Percentiles rank a stretch among this genome's conserved stretches.
Conservation (phyloP, 1,140 invertebrate species). For the Brachionus sp. region DNA sequence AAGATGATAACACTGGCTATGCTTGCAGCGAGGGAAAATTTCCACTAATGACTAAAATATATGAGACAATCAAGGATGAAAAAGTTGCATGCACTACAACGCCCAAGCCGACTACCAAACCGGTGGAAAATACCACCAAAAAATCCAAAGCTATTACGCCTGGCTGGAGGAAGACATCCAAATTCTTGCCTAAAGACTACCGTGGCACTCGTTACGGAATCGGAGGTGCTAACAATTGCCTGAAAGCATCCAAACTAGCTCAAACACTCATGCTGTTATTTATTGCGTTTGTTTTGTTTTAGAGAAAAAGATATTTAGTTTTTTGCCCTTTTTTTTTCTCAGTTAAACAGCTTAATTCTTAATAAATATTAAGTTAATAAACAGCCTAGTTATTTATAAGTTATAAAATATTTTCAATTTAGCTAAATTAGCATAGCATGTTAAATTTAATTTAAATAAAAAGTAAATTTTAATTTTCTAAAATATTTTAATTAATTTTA, state of each 20-base stretch:
- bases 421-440: not conserved
- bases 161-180: constrained; percentile 28
- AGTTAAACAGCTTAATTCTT: not conserved
- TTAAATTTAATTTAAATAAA: not conserved
- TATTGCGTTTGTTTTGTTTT: constrained; percentile 14
- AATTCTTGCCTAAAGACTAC: constrained; percentile 22
- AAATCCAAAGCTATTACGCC: constrained; percentile 8
- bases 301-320: not conserved
- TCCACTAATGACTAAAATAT: constrained; percentile 42
- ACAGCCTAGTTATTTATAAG: not conserved
- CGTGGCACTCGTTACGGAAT: constrained; percentile 9
- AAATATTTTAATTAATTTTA: not conserved
- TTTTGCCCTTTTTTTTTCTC: not conserved
- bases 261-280: not conserved
- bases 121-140: not conserved
- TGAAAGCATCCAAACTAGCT: not conserved
- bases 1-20: constrained; percentile 44
- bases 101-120: not conserved
- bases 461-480: not conserved
- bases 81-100: constrained; percentile 6
- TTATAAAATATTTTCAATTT: not conserved
- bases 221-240: not conserved
- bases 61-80: constrained; percentile 24
- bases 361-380: not conserved
- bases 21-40: constrained; percentile 40